Percentiles rank a stretch among this genome's conserved stretches.
Conservation (phyloP, 2,797 vertebrate genomes). For the Heterohyrax brucei region DNA sequence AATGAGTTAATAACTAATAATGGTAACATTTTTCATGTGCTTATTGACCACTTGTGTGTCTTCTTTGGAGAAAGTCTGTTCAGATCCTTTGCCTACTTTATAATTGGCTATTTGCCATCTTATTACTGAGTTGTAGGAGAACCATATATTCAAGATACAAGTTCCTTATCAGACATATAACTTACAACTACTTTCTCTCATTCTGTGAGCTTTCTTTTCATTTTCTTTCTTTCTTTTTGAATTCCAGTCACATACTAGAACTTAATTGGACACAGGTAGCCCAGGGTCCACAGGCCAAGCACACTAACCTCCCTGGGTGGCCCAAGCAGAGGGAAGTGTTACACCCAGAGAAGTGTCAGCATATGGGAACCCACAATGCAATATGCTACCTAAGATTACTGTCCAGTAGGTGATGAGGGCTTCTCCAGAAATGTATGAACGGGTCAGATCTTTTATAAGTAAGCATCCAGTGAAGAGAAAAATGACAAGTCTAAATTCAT, state of each 20-base stretch:
- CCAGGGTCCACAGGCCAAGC: constrained; percentile 6
- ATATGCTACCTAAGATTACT: constrained; percentile 95
- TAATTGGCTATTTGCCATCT: not conserved
- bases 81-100: not conserved
- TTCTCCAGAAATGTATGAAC: constrained; percentile 95
- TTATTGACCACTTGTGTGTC: not conserved
- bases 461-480: constrained; percentile 95
- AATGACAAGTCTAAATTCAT: constrained; percentile 93
- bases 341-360: constrained; percentile 95
- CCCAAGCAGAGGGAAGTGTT: constrained; percentile 73
- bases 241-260: constrained; percentile 75
- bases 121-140: not conserved
- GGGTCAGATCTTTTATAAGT: constrained; percentile 97
- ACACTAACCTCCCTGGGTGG: not conserved
- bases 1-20: not conserved
- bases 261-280: constrained; percentile 80
- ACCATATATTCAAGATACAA: not conserved
- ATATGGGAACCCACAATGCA: constrained; percentile 95
- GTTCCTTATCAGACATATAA: not conserved
- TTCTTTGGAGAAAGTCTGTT: not conserved
- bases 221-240: not conserved
- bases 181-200: not conserved
- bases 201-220: not conserved
- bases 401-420: constrained; percentile 94
- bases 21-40: not conserved